phyloP scores from a whole-genome alignment of 2,797 vertebrate species.

The Danio choprae region DNA sequence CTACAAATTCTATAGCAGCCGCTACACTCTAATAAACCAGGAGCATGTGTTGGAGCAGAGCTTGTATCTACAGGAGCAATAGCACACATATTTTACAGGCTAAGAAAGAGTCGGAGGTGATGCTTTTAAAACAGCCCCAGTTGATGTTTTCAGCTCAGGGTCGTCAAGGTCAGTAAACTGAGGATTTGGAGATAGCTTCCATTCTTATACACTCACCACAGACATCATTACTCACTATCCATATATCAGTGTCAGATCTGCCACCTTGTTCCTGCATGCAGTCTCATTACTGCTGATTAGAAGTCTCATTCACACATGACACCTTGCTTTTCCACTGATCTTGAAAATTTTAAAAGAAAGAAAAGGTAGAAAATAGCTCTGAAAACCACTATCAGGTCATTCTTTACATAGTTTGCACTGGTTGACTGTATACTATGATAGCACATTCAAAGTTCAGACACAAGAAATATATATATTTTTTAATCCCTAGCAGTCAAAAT shows the following conservation, averaged over 20 bases:
- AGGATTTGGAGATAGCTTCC: constrained; percentile 13
- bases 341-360: constrained; percentile 20
- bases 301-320: constrained; percentile 21
- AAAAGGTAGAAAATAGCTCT: neutral
- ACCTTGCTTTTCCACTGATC: constrained; percentile 24
- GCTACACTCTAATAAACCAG: neutral
- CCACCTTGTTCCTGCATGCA: constrained; percentile 36
- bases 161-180: constrained; percentile 1
- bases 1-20: neutral
- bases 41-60: neutral
- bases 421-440: neutral
- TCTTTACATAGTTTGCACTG: neutral
- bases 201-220: constrained; percentile 18
- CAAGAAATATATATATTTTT: neutral
- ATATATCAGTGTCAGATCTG: constrained; percentile 40
- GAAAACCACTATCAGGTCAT: constrained; percentile 3
- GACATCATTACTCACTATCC: constrained; percentile 31
- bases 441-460: neutral
- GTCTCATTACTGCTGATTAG: constrained; percentile 37
- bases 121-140: neutral
- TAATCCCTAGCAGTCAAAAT: neutral
- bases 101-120: neutral
- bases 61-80: neutral
- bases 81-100: neutral
- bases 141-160: constrained; percentile 22